phyloP scores from a whole-genome alignment of 2,888 invertebrate species.

The Thymelicus acteon region DNA sequence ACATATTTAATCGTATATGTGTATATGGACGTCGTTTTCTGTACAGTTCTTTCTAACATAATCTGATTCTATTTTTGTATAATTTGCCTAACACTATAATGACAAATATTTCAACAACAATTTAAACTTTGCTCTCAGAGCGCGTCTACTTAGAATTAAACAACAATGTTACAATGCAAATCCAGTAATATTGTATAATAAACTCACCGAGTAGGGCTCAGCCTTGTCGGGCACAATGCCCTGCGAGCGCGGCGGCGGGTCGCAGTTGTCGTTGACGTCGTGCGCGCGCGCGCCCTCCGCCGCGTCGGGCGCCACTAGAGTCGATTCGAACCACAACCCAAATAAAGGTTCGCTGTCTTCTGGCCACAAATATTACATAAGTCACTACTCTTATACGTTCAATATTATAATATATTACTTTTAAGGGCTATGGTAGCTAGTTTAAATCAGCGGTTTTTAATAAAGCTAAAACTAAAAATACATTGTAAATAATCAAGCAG shows the following conservation, averaged over 20 bases:
- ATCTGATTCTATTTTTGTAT: no score
- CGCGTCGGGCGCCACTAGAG: slow-evolving; percentile 91
- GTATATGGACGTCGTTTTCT: no score
- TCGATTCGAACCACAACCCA: slow-evolving; percentile 98
- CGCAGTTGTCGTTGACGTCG: slow-evolving; percentile 77
- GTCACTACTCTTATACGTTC: slow-evolving; percentile 29
- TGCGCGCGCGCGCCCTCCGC: slow-evolving; percentile 79
- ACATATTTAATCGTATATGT: no score
- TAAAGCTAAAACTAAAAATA: background rate
- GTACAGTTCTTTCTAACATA: no score
- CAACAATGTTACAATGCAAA: no score
- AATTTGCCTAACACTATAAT: no score
- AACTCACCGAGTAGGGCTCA: slow-evolving; percentile 79
- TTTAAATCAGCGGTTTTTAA: background rate
- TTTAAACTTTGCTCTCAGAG: no score
- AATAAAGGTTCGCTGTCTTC: slow-evolving; percentile 94
- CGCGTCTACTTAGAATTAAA: no score
- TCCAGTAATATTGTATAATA: no score
- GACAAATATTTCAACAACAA: no score
- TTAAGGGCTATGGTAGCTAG: background rate
- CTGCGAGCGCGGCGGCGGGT: slow-evolving; percentile 71
- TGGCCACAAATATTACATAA: slow-evolving; percentile 47
- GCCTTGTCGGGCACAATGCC: slow-evolving; percentile 80
- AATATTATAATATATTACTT: background rate
- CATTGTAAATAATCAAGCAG: no score